Evolutionary conservation across 2,888 invertebrate species (phyloP).

Genomic region (Melanotus villosus): DNA sequence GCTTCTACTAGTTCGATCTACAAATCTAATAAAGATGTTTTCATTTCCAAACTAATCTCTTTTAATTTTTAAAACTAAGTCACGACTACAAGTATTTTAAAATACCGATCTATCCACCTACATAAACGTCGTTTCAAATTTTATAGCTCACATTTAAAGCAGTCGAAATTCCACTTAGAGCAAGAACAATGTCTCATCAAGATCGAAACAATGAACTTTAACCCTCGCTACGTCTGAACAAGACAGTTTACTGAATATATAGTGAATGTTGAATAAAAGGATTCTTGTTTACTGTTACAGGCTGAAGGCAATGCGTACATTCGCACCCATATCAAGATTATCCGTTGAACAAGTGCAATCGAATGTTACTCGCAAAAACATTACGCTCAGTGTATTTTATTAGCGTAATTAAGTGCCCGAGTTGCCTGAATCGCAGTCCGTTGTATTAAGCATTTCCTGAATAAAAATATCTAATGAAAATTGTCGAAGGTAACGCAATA

Average conservation of each 20-base stretch:
- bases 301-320: constrained; percentile 40
- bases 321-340: constrained; percentile 47
- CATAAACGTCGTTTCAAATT: background rate
- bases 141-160: background rate
- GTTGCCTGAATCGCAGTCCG: too few species aligned
- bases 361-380: constrained; percentile 43
- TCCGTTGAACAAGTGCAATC: constrained; percentile 47
- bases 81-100: too few species aligned
- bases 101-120: too few species aligned
- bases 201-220: constrained; percentile 30
- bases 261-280: constrained; percentile 36
- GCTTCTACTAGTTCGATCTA: too few species aligned
- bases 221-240: constrained; percentile 32
- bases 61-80: too few species aligned
- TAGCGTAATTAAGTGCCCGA: constrained; percentile 43
- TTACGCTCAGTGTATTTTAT: constrained; percentile 46
- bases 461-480: constrained; percentile 22
- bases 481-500: too few species aligned
- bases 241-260: constrained; percentile 38
- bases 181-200: constrained; percentile 32
- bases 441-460: constrained; percentile 29
- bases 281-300: constrained; percentile 38
- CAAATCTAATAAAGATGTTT: too few species aligned
- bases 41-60: too few species aligned
- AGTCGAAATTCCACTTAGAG: constrained; percentile 1